phyloP scores from a whole-genome alignment of 2,113 vertebrate species.

The Pygoscelis antarcticus region DNA sequence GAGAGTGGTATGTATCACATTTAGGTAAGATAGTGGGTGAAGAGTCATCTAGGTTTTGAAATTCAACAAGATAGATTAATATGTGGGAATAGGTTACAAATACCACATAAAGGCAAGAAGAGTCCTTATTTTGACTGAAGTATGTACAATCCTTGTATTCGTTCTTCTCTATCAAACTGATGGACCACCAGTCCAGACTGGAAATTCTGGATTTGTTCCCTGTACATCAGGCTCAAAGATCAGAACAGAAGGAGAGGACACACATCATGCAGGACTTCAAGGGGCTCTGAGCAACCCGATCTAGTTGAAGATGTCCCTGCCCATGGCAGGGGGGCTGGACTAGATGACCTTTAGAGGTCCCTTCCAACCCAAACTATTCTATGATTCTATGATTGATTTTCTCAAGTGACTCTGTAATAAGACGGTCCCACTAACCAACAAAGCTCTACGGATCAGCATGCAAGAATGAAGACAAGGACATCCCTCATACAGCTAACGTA shows the following conservation, averaged over 20 bases:
- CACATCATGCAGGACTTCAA: not conserved
- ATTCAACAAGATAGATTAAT: not conserved
- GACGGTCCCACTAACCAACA: not conserved
- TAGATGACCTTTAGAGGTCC: no score
- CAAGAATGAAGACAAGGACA: not conserved
- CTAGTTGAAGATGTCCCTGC: no score
- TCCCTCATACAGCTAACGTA: not conserved
- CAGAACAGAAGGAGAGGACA: not conserved
- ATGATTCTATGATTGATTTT: not conserved
- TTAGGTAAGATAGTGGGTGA: not conserved
- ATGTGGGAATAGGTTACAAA: not conserved
- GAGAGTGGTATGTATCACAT: not conserved
- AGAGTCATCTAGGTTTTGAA: not conserved
- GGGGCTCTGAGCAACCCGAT: no score
- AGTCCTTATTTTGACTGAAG: not conserved
- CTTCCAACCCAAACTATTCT: no score
- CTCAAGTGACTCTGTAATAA: not conserved
- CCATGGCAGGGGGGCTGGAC: no score
- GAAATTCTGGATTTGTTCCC: not conserved
- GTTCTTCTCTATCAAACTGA: not conserved
- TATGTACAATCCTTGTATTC: not conserved
- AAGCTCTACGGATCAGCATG: not conserved
- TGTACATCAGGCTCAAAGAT: not conserved
- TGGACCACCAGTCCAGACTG: not conserved
- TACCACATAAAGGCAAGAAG: not conserved